Conservation (phyloP, 2,113 vertebrate genomes). For the Sapayoa aenigma region DNA sequence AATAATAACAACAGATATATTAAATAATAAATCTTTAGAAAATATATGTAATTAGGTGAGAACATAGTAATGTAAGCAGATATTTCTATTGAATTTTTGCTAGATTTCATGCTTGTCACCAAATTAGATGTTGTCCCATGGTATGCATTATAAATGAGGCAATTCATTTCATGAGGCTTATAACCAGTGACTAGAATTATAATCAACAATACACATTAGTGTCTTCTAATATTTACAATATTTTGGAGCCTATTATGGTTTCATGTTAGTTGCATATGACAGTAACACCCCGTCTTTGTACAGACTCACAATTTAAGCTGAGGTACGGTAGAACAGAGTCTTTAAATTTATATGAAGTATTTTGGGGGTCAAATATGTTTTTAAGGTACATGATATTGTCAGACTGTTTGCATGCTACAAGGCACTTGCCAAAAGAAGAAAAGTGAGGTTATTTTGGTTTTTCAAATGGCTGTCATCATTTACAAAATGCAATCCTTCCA, state of each 20-base stretch:
- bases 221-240: constrained; percentile 23
- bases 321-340: background rate
- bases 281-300: background rate
- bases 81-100: constrained; percentile 35
- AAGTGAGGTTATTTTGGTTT: background rate
- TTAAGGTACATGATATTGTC: background rate
- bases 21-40: constrained; percentile 21
- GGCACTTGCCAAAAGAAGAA: background rate
- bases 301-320: background rate
- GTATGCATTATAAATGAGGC: constrained; percentile 48
- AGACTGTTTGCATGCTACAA: background rate
- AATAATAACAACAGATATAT: constrained; percentile 48
- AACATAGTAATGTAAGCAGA: constrained; percentile 34
- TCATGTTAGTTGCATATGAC: background rate
- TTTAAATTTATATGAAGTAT: background rate
- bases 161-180: constrained; percentile 55
- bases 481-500: background rate
- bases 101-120: constrained; percentile 40
- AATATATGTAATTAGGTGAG: constrained; percentile 45
- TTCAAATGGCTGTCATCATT: background rate
- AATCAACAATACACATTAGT: constrained; percentile 52
- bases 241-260: background rate
- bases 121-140: constrained; percentile 52
- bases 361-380: background rate
- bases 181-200: constrained; percentile 56